Percentiles rank a stretch among this genome's conserved stretches.
phyloP scores from a whole-genome alignment of 2,113 vertebrate species.

The Clarias macrocephalus region DNA sequence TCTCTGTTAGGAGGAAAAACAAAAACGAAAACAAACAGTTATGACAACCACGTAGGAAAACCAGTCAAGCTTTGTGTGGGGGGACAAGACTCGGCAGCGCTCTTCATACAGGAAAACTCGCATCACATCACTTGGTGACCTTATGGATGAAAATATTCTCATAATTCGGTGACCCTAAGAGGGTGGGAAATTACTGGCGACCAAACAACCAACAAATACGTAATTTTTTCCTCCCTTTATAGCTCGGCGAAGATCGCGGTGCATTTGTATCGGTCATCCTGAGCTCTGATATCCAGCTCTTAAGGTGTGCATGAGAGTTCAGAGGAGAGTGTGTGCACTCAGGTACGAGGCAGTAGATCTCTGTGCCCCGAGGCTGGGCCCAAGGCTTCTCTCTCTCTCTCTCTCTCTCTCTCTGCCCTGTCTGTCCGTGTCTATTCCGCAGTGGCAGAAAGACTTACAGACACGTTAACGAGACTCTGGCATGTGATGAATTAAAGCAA shows the following conservation, averaged over 20 bases:
- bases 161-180: background rate
- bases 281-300: background rate
- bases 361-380: conserved; percentile 43
- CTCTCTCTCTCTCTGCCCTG: background rate
- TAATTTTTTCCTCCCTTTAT: background rate
- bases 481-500: background rate
- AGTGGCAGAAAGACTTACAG: conserved; percentile 1
- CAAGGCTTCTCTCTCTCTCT: conserved; percentile 11
- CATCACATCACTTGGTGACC: background rate
- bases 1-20: background rate
- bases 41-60: background rate
- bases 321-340: background rate
- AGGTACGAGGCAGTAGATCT: conserved; percentile 38
- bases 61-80: background rate
- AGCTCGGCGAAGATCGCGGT: background rate
- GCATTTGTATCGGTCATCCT: background rate
- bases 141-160: background rate
- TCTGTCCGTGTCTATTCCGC: background rate
- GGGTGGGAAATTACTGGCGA: background rate
- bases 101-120: too few species aligned
- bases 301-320: conserved; percentile 9
- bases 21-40: background rate
- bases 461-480: background rate
- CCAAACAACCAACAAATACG: background rate
- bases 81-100: background rate